Conservation (phyloP, 2,797 vertebrate genomes). For the Vespertilio murinus region DNA sequence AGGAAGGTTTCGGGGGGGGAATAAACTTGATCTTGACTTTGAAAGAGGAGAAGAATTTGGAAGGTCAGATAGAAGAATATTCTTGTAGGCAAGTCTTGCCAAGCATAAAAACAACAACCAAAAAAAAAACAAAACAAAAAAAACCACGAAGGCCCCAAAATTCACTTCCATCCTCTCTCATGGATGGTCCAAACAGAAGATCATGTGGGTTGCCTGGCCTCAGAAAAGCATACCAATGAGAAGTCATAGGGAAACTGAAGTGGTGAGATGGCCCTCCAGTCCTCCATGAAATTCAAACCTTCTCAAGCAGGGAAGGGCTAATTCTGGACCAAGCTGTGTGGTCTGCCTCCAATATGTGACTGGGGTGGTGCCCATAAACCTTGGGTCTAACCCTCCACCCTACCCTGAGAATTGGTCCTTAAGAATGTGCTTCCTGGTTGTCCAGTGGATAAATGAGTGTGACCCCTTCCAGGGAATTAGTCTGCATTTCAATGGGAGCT, state of each 20-base stretch:
- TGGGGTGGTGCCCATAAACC: not conserved
- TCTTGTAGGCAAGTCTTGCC: constrained; percentile 15
- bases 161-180: not conserved
- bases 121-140: not conserved
- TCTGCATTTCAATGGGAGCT: constrained; percentile 40
- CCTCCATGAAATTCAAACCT: not conserved
- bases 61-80: not conserved
- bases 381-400: not conserved
- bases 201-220: not conserved
- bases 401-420: constrained; percentile 9
- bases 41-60: constrained; percentile 15
- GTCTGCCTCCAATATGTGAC: not conserved
- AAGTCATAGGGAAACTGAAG: not conserved
- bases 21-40: constrained; percentile 12
- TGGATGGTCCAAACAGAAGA: not conserved
- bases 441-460: not conserved
- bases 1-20: not conserved
- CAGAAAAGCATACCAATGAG: not conserved
- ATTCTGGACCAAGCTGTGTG: not conserved
- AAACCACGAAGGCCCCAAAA: not conserved
- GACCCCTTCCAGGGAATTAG: not conserved
- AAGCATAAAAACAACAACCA: constrained; percentile 2
- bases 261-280: not conserved
- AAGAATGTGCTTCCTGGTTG: not conserved
- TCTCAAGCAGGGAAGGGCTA: not conserved